Percentiles rank a stretch among this genome's conserved stretches.
Evolutionary conservation across 1,140 invertebrate genomes (phyloP).

Genomic region (Trichomalopsis sarcophagae): DNA sequence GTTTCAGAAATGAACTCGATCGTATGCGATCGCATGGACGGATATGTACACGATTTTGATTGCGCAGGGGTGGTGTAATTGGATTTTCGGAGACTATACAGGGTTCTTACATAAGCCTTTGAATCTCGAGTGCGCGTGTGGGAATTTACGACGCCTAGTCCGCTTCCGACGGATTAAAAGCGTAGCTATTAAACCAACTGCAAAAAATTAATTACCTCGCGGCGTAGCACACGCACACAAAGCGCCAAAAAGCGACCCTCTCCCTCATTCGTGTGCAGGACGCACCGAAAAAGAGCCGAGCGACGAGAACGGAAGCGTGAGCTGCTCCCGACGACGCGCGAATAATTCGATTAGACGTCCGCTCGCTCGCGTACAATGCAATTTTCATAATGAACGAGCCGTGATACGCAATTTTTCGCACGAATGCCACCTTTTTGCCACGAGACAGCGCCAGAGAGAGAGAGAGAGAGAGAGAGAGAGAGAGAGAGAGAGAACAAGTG

Average conservation of each 20-base stretch:
- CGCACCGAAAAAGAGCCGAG: background rate
- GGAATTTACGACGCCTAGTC: background rate
- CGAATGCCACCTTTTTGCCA: slow-evolving; percentile 5
- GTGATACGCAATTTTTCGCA: slow-evolving; percentile 44
- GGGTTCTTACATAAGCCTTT: too few relatives aligned
- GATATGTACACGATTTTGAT: background rate
- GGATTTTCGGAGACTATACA: too few relatives aligned
- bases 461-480: slow-evolving; percentile 16
- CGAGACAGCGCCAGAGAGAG: background rate
- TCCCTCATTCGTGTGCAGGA: background rate
- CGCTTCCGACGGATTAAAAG: background rate
- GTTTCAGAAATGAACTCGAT: slow-evolving; percentile 10
- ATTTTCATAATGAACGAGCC: slow-evolving; percentile 40
- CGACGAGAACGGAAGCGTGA: background rate
- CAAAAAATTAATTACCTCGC: background rate
- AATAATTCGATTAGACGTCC: slow-evolving; percentile 42
- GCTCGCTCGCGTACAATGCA: slow-evolving; percentile 12
- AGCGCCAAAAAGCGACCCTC: background rate
- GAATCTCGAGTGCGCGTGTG: too few relatives aligned
- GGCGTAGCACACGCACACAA: too few relatives aligned
- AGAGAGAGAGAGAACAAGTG: slow-evolving; percentile 42
- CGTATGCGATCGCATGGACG: slow-evolving; percentile 1
- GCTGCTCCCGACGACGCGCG: slow-evolving; percentile 4
- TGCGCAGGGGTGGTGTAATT: background rate
- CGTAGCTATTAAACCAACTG: background rate